Evolutionary conservation across 2,113 vertebrate genomes (phyloP).

Genomic region (Melanerpes aurifrons): DNA sequence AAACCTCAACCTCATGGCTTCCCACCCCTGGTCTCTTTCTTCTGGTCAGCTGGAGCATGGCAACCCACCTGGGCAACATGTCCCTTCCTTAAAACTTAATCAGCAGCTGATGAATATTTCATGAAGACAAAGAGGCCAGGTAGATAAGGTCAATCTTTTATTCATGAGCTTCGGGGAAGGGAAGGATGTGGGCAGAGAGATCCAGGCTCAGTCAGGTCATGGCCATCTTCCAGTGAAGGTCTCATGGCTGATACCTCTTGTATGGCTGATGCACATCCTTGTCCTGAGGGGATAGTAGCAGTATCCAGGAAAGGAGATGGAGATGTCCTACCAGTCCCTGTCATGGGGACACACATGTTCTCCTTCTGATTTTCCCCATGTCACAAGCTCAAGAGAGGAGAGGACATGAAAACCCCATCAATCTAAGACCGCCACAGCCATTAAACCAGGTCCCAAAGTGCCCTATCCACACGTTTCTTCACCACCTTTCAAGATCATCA

Average conservation of each 20-base stretch:
- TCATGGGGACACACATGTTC: no score
- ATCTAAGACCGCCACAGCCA: no score
- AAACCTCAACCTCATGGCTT: background rate
- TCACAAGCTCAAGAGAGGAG: background rate
- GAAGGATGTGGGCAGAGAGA: background rate
- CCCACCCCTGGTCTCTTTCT: accelerated
- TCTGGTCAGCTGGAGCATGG: background rate
- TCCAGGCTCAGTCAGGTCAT: background rate
- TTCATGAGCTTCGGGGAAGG: slow-evolving; percentile 27
- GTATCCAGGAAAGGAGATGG: background rate
- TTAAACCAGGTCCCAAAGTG: no score
- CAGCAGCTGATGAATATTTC: slow-evolving; percentile 63
- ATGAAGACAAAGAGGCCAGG: slow-evolving; percentile 69
- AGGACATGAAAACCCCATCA: background rate
- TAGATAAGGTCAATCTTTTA: slow-evolving; percentile 53
- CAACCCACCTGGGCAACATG: background rate
- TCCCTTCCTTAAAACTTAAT: slow-evolving; percentile 71
- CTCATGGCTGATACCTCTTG: background rate
- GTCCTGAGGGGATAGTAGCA: background rate
- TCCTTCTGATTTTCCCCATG: background rate
- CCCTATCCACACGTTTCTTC: no score
- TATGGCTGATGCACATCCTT: background rate
- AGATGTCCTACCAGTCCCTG: background rate
- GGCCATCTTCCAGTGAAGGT: background rate
- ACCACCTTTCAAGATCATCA: no score